Percentiles rank a stretch among this genome's conserved stretches.
phyloP scores from a whole-genome alignment of 2,888 invertebrate genomes.

The Erebia aethiops region DNA sequence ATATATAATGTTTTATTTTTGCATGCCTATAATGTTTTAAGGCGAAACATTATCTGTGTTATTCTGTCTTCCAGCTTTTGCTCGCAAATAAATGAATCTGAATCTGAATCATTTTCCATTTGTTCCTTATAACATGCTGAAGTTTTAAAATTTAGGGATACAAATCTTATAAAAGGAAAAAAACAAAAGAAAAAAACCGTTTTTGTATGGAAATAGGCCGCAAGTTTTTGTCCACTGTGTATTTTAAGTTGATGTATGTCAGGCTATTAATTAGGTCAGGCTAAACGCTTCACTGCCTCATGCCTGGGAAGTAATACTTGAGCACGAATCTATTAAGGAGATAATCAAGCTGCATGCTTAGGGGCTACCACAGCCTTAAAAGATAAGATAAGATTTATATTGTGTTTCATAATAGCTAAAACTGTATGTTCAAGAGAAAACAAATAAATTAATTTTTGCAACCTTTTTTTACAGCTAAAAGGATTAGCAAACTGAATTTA shows the following conservation, averaged over 20 bases:
- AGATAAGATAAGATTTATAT: conserved; percentile 15
- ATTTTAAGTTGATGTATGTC: conserved; percentile 23
- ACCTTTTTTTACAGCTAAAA: neutral
- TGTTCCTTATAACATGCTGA: too few species aligned
- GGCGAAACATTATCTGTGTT: too few species aligned
- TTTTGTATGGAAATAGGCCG: neutral
- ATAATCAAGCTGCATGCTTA: conserved; percentile 20
- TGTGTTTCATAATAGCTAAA: conserved; percentile 1
- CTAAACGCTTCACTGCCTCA: conserved; percentile 23
- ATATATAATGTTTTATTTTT: too few species aligned
- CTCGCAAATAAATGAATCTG: too few species aligned
- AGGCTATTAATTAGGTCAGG: conserved; percentile 35
- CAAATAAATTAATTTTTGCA: neutral
- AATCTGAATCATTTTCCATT: too few species aligned
- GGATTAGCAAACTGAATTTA: too few species aligned
- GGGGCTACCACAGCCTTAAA: neutral
- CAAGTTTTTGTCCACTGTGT: neutral
- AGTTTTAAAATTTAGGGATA: too few species aligned
- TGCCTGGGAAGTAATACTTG: conserved; percentile 28
- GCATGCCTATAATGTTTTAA: too few species aligned
- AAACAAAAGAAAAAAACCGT: too few species aligned
- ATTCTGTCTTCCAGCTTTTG: too few species aligned
- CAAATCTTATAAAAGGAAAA: too few species aligned
- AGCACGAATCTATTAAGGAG: conserved; percentile 36
- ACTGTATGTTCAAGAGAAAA: neutral